These are phyloP conservation scores for Phaedon cochleariae DNA, from an alignment of 2,888 invertebrate species.

Conservation along the genomic window DNA sequence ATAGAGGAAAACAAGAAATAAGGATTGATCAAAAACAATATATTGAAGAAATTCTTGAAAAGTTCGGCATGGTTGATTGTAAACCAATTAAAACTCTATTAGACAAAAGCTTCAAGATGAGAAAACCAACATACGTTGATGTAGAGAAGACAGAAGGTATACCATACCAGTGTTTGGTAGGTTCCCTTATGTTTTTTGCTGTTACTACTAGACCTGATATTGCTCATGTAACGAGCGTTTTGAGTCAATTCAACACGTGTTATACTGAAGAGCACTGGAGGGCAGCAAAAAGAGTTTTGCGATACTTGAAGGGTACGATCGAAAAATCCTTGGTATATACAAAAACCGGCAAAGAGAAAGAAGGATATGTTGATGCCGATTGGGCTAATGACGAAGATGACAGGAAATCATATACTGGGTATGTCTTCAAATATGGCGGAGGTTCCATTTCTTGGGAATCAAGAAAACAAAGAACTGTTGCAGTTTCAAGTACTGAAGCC, in stretches of 20 bases:
- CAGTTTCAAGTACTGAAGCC: constrained; percentile 46
- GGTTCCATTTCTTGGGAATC: background rate
- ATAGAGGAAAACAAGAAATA: background rate
- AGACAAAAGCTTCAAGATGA: constrained; percentile 24
- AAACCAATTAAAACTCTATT: constrained; percentile 24
- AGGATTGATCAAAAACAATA: constrained; percentile 11
- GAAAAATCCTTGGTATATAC: constrained; percentile 17
- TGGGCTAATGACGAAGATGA: constrained; percentile 2
- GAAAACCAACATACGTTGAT: too few relatives aligned
- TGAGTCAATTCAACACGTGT: constrained; percentile 37
- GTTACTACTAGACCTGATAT: constrained; percentile 30
- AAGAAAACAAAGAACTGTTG: constrained; percentile 38
- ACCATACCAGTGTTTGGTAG: constrained; percentile 24
- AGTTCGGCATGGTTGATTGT: constrained; percentile 14
- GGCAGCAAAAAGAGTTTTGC: constrained; percentile 27
- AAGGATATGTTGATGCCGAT: too few relatives aligned
- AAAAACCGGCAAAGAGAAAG: constrained; percentile 13
- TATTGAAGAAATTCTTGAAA: constrained; percentile 5
- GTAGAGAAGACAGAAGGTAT: too few relatives aligned
- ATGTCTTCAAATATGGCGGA: background rate
- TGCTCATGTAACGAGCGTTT: constrained; percentile 27
- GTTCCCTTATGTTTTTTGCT: background rate
- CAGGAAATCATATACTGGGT: background rate
- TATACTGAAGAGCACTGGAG: constrained; percentile 28
- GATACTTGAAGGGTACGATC: constrained; percentile 18